Base-by-base conservation (phyloP, 37 sponge, comb jelly and placozoan genomes). In the Crambe crambe region DNA sequence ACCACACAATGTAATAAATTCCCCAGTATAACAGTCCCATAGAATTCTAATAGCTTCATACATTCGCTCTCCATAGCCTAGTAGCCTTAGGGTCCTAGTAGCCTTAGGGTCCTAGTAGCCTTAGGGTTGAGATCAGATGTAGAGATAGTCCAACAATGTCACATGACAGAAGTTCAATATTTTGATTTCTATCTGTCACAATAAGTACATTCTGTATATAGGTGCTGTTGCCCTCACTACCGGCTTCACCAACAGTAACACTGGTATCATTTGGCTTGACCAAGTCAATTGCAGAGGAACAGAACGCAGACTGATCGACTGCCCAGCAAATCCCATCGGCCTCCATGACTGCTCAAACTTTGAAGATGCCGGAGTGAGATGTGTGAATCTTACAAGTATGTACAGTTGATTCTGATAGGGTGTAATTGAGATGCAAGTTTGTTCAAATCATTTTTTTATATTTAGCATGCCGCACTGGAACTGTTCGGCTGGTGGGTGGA, bases 341-440 rank as follows among this genome's bases (percentile, higher is more conserved):
- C 0, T 23, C 57, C 69, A 69, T 36, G 43, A 79, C 70, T 79
- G 80, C 32, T 0, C 37, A 22, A 43, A 79, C 56, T 23, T 51
- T 68, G 70, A 79, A 23, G 70, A 81, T 72, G 82, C 73, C 71
- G 73, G 72, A 36, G 73, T 68, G 54, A 18, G 58, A 1, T 74
- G 74, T 10, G 12, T 47, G 51, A 47, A 47, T 25, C 40, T 25
- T 39, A 39, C 38, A 71, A 40, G 44, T n/a, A 71, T 26, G 25
- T 34, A 37, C 12, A 42, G n/a, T 47, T 6, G 10, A 15, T 47
- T 47, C 10, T 47, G 6, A 47, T 47, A 12, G 12, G 51, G n/a
- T n/a, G n/a, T n/a, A n/a, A n/a, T n/a, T n/a, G n/a, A n/a, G n/a
- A n/a, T 39, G 43, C 38, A 71, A 40, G 44, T n/a, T 39, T 26